Evolutionary conservation across 2,113 vertebrate species (phyloP).

Genomic region (Myodes glareolus): DNA sequence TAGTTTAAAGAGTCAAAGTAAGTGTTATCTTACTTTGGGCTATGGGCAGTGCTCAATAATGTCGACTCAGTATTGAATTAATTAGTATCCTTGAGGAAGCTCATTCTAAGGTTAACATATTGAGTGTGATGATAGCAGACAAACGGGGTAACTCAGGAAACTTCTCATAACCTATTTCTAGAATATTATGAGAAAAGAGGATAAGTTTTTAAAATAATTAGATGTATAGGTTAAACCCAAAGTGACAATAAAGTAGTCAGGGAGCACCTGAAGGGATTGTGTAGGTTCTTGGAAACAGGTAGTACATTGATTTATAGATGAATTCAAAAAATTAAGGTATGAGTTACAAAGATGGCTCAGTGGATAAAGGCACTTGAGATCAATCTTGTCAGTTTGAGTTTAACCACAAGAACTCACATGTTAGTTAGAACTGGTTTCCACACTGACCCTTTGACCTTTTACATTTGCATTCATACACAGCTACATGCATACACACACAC

Average conservation of each 20-base stretch:
- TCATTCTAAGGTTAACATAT: constrained; percentile 6
- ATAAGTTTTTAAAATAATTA: not conserved
- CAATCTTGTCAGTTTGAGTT: not conserved
- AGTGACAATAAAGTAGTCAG: not conserved
- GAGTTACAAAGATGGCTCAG: too few species aligned
- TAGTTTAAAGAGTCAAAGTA: not conserved
- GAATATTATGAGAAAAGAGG: not conserved
- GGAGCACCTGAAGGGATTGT: not conserved
- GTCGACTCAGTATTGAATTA: not conserved
- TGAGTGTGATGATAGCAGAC: not conserved
- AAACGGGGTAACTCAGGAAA: not conserved
- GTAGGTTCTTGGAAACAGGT: not conserved
- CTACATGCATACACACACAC: not conserved
- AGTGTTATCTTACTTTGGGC: not conserved
- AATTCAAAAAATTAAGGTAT: not conserved
- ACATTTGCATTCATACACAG: not conserved
- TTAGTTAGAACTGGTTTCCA: not conserved
- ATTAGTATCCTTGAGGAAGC: not conserved
- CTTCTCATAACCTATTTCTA: not conserved
- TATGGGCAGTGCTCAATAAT: not conserved
- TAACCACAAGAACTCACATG: not conserved
- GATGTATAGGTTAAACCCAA: not conserved
- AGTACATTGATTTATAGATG: not conserved
- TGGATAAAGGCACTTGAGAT: not conserved
- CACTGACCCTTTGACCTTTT: not conserved